Evolutionary conservation across 2,113 vertebrate genomes (phyloP), one percentile per base, ranked within the genome.

Genomic region (Nothoprocta pentlandii): DNA sequence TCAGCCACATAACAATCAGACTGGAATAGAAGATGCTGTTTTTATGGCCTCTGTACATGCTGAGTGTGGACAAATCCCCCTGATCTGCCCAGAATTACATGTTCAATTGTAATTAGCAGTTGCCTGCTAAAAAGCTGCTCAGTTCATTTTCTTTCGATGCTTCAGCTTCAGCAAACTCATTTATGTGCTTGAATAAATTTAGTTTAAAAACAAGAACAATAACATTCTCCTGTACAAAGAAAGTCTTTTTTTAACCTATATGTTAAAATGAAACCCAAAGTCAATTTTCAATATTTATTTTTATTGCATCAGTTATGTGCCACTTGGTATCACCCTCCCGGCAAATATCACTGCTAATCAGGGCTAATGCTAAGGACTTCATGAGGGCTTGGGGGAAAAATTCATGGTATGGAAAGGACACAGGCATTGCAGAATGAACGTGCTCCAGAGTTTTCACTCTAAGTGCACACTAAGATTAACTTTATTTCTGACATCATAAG

Each of bases 131-230:
- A 92, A 91, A 77, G 49, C 69, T 80, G 84, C 49, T 71, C 44
- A 85, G 87, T 91, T 92, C 80, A 61, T 96, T 96, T 94, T 93
- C 74, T 84, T 91, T 88, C 61, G 89, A 77, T 92, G 76, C 87
- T 94, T 92, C 3, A 36, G 22, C 81, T 76, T 87, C 85, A 90
- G 59, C 74, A 89, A 96, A 79, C 80, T 89, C 12, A 81, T 93
- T 96, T 90, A 68, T 88, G 56, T 58, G 42, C 93, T 82, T 87
- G 77, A 91, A 90, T 49, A 92, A 91, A 82, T 69, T 46, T 85
- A 85, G 91, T 95, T 93, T 94, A 91, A 92, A 96, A 84, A 64
- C 44, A 89, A 94, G 85, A 85, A 94, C 26, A 92, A 90, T 75
- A 76, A 42, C 59, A 85, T 87, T 83, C 59, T 82, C 44, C 68